These are phyloP conservation scores for Carassius carassius DNA, from an alignment of 2,113 vertebrate genomes.

Conservation along the genomic window DNA sequence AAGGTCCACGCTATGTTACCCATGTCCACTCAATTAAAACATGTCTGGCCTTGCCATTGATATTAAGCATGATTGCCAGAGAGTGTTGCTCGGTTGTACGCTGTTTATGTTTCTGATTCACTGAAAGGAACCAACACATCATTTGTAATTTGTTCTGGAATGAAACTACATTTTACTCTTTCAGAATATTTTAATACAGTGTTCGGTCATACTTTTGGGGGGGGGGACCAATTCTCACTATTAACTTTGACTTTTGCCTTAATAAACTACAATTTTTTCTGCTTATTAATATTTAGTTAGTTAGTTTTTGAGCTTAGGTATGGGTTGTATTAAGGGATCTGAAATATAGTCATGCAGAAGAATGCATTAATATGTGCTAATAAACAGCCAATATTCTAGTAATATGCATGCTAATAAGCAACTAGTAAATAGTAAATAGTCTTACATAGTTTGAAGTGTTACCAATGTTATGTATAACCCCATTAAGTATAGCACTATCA, in stretches of 20 bases:
- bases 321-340: neutral
- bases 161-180: neutral
- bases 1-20: too few species aligned
- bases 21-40: too few species aligned
- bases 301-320: too few species aligned
- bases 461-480: too few species aligned
- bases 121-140: neutral
- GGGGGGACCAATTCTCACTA: too few species aligned
- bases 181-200: neutral
- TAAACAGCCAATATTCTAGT: neutral
- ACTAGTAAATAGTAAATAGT: neutral
- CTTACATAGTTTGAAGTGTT: too few species aligned
- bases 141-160: neutral
- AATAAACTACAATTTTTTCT: too few species aligned
- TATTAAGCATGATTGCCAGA: neutral
- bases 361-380: neutral
- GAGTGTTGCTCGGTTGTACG: neutral
- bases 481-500: too few species aligned
- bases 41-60: too few species aligned
- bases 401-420: neutral
- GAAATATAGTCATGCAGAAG: neutral
- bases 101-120: neutral
- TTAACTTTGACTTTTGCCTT: too few species aligned
- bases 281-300: too few species aligned
- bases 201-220: neutral